These are phyloP conservation scores for Micromesistius poutassou DNA, from an alignment of 2,797 vertebrate genomes.

Conservation along the genomic window DNA sequence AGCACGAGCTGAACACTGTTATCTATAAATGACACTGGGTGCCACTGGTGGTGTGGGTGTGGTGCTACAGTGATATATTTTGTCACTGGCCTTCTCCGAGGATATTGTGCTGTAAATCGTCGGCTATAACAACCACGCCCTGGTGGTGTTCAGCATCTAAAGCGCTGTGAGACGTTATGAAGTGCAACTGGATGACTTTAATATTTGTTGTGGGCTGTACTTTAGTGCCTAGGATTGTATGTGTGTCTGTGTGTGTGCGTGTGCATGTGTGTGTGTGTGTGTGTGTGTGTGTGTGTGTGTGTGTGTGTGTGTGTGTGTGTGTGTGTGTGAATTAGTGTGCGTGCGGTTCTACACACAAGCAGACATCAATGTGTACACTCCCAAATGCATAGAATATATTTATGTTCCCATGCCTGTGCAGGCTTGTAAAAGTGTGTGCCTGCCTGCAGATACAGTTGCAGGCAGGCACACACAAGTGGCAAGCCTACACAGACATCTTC, in stretches of 20 bases:
- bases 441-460: neutral
- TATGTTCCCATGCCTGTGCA: neutral
- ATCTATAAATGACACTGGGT: neutral
- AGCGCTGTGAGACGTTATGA: neutral
- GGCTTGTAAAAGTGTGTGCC: neutral
- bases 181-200: neutral
- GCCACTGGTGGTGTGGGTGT: neutral
- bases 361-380: neutral
- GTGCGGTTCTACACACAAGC: neutral
- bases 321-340: neutral
- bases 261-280: neutral
- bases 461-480: neutral
- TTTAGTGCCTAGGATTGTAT: neutral
- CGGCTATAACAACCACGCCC: neutral
- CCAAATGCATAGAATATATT: neutral
- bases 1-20: neutral
- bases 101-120: neutral
- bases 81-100: neutral
- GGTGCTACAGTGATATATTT: neutral
- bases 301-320: constrained; percentile 2
- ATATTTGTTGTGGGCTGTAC: constrained; percentile 4
- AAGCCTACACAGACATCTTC: neutral
- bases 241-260: neutral
- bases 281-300: neutral
- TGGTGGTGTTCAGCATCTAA: neutral